Evolutionary conservation across 2,113 vertebrate genomes (phyloP).

Genomic region (Opisthocomus hoazin): DNA sequence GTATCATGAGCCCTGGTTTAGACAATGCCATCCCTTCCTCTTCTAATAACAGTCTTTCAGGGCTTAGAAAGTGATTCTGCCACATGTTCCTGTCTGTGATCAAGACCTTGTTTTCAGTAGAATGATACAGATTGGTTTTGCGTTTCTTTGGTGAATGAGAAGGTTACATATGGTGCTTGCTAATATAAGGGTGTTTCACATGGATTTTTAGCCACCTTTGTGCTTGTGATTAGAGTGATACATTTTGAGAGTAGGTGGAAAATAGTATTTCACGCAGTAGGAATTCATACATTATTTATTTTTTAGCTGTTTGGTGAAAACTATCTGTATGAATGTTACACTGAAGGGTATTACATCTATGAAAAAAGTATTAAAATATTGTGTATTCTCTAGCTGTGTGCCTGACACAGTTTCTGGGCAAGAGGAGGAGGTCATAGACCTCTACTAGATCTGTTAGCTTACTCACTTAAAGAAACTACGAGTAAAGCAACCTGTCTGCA

Average conservation of each 20-base stretch:
- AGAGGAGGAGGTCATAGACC: not conserved
- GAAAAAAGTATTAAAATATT: not conserved
- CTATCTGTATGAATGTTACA: not conserved
- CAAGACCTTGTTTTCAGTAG: not conserved
- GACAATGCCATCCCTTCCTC: not conserved
- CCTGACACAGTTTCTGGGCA: not conserved
- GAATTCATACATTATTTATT: not conserved
- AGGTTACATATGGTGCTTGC: not conserved
- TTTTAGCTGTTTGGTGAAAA: not conserved
- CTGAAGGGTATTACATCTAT: not conserved
- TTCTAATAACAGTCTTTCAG: not conserved
- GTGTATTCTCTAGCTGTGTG: not conserved
- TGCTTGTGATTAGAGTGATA: not conserved
- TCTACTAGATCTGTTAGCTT: not conserved
- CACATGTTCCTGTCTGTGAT: not conserved
- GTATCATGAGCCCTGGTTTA: not conserved
- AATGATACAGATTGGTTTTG: not conserved
- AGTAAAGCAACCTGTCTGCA: not conserved
- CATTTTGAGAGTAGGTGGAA: not conserved
- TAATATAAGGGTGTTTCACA: not conserved
- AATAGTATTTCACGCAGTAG: not conserved
- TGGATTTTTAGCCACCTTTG: not conserved
- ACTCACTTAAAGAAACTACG: accelerated
- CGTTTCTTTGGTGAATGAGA: not conserved
- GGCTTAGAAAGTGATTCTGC: not conserved